Base-by-base conservation (phyloP, 2,888 invertebrate genomes). In the Cerceris rybyensis region DNA sequence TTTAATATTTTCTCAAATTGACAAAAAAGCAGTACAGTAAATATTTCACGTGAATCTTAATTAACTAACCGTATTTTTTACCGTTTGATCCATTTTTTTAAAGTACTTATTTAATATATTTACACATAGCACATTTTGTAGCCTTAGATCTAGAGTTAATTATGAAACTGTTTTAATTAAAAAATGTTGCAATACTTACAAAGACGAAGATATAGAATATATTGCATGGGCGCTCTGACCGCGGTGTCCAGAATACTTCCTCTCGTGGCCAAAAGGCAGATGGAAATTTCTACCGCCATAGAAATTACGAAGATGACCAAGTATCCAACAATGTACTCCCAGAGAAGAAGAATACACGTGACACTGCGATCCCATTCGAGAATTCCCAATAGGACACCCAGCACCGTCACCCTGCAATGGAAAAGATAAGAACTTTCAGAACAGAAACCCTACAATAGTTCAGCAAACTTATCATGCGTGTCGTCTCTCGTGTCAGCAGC, bases 181-280 rank as follows among this genome's bases (percentile, higher is more conserved):
- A 16, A 61, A 8, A 4, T 50, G 50, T 7, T 0, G 7, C 46
- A 4, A 50, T 80, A 90, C 94, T 94, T 93, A 97, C 97, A 94
- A 85, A 97, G 93, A 91, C 96, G 94, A 84, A 95, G 93, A 93
- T 97, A 97, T 87, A 97, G 95, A 87, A 97, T 94, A 91, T 96
- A 96, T 93, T 96, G 96, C 94, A 97, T 96, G 83, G 95, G 94
- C 84, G 95, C 93, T 73, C 97, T 93, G 11, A 95, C 95, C 55
- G 94, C 94, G n/a, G 95, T 95, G 89, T 96, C 95, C 86, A 97
- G 93, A 87, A 97, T 97, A 90, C 96, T 96, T 75, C 97, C 97
- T 81, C 96, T 94, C 93, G 96, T 95, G 80, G 97, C 96, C 81
- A 96, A 94, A 88, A 95, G 93, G 89, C 96, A 96, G 87, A 97